phyloP scores from a whole-genome alignment of 2,888 invertebrate genomes.

The Hirtodrosophila confusa region DNA sequence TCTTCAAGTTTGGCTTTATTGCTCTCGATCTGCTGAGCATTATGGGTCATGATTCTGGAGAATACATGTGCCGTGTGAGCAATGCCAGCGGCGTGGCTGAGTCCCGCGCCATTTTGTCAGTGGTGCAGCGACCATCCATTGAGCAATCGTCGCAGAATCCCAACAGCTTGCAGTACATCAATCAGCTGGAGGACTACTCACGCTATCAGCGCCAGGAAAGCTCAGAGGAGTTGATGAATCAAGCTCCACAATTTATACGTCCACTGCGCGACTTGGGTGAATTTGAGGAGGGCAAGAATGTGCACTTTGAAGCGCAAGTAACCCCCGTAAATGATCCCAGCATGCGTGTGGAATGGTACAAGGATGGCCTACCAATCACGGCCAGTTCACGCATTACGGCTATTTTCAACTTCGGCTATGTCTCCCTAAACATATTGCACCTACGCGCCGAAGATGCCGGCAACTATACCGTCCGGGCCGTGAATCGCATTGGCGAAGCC shows the following conservation, averaged over 20 bases:
- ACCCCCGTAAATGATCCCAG: constrained; percentile 96
- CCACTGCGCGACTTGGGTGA: constrained; percentile 94
- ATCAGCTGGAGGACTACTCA: constrained; percentile 95
- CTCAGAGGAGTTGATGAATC: constrained; percentile 91
- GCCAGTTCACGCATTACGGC: constrained; percentile 98
- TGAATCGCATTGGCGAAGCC: constrained; percentile 95
- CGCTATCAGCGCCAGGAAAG: constrained; percentile 94
- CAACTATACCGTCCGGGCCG: constrained; percentile 95
- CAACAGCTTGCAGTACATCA: constrained; percentile 94
- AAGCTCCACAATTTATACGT: constrained; percentile 94
- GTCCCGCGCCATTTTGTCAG: constrained; percentile 92
- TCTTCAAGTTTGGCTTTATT: constrained; percentile 99
- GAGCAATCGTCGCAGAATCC: constrained; percentile 96
- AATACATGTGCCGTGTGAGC: constrained; percentile 94
- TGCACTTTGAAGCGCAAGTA: constrained; percentile 96
- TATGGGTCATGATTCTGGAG: constrained; percentile 93
- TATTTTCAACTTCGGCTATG: constrained; percentile 99
- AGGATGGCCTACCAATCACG: constrained; percentile 96
- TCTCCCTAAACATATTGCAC: constrained; percentile 99
- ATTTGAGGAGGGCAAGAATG: constrained; percentile 94
- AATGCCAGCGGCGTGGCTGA: constrained; percentile 94
- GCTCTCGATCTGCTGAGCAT: constrained; percentile 95
- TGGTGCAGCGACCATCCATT: constrained; percentile 92
- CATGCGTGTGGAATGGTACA: constrained; percentile 98
- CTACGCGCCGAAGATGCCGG: constrained; percentile 99